Percentiles rank a stretch among this genome's conserved stretches.
These are phyloP conservation scores for Rana temporaria DNA, from an alignment of 2,113 vertebrate species.

Conservation along the genomic window DNA sequence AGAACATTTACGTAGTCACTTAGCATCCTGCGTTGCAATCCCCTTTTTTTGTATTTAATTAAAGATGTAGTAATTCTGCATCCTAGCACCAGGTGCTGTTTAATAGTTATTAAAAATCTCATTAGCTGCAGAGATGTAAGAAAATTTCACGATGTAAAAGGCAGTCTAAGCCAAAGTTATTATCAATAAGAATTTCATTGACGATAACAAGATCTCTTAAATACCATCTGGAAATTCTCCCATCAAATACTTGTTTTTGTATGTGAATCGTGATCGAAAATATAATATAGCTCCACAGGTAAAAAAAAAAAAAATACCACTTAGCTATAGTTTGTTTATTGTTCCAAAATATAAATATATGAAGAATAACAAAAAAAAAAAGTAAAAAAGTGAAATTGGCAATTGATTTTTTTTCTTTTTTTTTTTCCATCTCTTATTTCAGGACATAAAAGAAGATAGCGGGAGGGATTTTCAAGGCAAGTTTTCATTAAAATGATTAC, in stretches of 20 bases:
- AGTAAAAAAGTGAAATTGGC: conserved; percentile 1
- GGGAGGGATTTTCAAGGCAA: conserved; percentile 9
- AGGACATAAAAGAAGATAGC: conserved; percentile 16
- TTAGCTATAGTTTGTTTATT: conserved; percentile 20
- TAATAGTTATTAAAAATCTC: conserved; percentile 49
- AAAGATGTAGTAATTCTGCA: background rate
- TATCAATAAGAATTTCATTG: conserved; percentile 37
- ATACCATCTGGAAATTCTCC: conserved; percentile 28
- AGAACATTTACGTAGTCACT: background rate
- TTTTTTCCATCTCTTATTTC: background rate
- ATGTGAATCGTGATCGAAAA: background rate
- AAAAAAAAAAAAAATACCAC: background rate
- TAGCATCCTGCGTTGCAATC: background rate
- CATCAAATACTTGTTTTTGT: background rate
- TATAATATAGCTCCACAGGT: background rate
- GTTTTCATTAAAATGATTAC: conserved; percentile 44
- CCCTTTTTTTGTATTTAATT: background rate
- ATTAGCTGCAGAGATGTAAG: conserved; percentile 27
- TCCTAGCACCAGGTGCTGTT: conserved; percentile 27
- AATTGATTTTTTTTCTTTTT: conserved; percentile 17
- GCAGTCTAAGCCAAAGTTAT: conserved; percentile 1
- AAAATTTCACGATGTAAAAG: conserved; percentile 9
- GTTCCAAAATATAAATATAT: background rate
- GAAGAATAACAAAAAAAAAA: background rate
- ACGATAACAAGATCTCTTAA: conserved; percentile 24